Evolutionary conservation across 2,797 vertebrate genomes (phyloP), one percentile per base, ranked within the genome.

Genomic region (Galaxias olidus): DNA sequence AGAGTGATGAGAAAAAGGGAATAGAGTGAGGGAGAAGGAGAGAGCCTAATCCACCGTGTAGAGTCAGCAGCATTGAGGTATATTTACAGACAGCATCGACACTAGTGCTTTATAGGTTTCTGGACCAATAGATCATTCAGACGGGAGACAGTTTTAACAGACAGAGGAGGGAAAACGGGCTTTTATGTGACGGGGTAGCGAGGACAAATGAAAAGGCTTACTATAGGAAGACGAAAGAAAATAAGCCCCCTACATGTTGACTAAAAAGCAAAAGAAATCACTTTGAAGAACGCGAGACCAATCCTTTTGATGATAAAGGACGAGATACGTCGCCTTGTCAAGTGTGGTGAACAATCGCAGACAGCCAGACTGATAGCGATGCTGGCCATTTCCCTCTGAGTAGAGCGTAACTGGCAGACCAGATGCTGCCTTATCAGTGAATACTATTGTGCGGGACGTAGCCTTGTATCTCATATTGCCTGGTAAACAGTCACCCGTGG

Each of bases 161-260:
- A 68, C 56, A 75, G 17, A 53, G 59, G 57, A 68, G 64, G 53
- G 45, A 59, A 76, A 71, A 66, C 20, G 13, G 71, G 45, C 78
- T 89, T 89, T 89, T 63, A 85, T 89, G 82, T 85, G 87, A 86
- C 80, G 81, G 69, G 81, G 65, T 76, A 19, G 69, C 44, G 76
- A 74, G 76, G 51, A 52, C 63, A 66, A 72, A 79, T 77, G 61
- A 66, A 59, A 50, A 17, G 41, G 52, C 42, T 55, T 49, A 63
- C 54, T 53, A 40, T 53, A 72, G 42, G 68, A 52, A 71, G 63
- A 74, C n/a, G n/a, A n/a, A n/a, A n/a, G n/a, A n/a, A n/a, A 68
- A 66, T 14, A 51, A 71, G 77, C 61, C 66, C 67, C 68, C 74
- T 54, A 19, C 56, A 66, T 86, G 83, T 84, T 71, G 77, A 81